These are phyloP conservation scores for Masnerella sp. DNA, from an alignment of 2,888 invertebrate species.

Conservation along the genomic window DNA sequence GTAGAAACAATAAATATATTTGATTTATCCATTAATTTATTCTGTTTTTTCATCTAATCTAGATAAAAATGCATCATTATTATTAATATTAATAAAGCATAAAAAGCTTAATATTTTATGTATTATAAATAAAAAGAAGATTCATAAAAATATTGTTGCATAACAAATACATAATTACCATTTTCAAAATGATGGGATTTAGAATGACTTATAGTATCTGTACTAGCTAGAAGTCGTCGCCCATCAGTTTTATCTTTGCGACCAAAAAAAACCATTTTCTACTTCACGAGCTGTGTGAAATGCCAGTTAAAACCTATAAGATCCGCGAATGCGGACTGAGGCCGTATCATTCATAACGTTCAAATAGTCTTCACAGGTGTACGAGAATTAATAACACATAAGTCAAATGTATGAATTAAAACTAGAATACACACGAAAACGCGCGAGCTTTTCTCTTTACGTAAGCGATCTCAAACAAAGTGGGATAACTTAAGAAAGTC, in stretches of 20 bases:
- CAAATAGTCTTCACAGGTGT: slow-evolving; percentile 10
- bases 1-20: no score
- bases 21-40: no score
- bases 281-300: neutral
- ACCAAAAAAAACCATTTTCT: slow-evolving; percentile 72
- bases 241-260: slow-evolving; percentile 73
- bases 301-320: slow-evolving; percentile 10
- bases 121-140: no score
- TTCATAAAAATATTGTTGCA: no score
- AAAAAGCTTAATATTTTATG: no score
- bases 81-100: no score
- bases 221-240: slow-evolving; percentile 72
- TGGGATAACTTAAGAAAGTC: slow-evolving; percentile 59
- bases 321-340: slow-evolving; percentile 11
- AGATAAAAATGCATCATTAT: no score
- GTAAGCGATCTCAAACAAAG: slow-evolving; percentile 22
- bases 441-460: slow-evolving; percentile 7
- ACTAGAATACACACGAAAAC: slow-evolving; percentile 44
- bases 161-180: no score
- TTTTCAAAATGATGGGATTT: slow-evolving; percentile 73
- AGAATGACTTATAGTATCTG: slow-evolving; percentile 71
- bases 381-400: slow-evolving; percentile 13
- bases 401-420: no score
- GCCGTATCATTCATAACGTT: slow-evolving; percentile 23
- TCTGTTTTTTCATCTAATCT: no score